These are phyloP conservation scores for Melitaea cinxia DNA, from an alignment of 1,140 invertebrate genomes.

Conservation along the genomic window DNA sequence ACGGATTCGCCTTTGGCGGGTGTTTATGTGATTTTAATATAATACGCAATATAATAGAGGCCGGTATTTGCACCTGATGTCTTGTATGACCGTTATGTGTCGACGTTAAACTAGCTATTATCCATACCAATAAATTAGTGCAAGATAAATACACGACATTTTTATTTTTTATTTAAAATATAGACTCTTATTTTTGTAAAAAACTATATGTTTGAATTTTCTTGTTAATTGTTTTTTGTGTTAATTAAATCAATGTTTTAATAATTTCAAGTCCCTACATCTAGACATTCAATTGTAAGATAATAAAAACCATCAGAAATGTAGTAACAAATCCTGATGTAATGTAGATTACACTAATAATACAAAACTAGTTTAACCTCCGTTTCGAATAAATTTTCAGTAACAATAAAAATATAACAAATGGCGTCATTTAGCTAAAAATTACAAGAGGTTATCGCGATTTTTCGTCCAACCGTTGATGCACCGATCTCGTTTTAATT, in stretches of 20 bases:
- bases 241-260: too few species aligned
- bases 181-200: too few species aligned
- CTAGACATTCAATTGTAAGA: too few species aligned
- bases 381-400: conserved; percentile 28
- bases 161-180: not conserved
- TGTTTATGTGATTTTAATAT: conserved; percentile 74
- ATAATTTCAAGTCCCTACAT: too few species aligned
- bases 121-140: not conserved
- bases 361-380: not conserved
- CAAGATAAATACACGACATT: not conserved
- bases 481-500: conserved; percentile 72
- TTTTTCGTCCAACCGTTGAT: conserved; percentile 63
- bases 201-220: too few species aligned
- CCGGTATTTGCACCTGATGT: conserved; percentile 43
- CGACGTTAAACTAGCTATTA: conserved; percentile 36
- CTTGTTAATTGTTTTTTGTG: too few species aligned
- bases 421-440: conserved; percentile 25
- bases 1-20: conserved; percentile 72
- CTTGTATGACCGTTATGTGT: conserved; percentile 63
- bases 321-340: too few species aligned
- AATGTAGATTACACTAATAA: not conserved
- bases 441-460: conserved; percentile 68
- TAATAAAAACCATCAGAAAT: too few species aligned
- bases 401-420: conserved; percentile 29
- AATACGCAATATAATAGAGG: conserved; percentile 45